Percentiles rank a stretch among this genome's conserved stretches.
phyloP scores from a whole-genome alignment of 2,888 invertebrate species.

The Rhagophthalmus giganteus region DNA sequence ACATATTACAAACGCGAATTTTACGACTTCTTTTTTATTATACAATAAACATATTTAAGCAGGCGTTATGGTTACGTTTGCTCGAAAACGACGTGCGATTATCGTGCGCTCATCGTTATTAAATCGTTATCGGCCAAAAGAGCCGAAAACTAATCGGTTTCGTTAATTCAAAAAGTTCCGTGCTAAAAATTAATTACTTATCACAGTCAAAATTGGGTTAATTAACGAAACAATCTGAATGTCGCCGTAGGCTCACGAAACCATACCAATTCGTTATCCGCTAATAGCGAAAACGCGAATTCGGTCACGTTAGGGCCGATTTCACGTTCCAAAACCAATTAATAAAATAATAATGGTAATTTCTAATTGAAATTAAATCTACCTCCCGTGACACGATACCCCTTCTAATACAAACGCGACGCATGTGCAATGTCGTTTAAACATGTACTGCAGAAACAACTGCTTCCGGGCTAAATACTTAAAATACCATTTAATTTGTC shows the following conservation, averaged over 20 bases:
- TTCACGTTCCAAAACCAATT: neutral
- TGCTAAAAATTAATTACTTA: neutral
- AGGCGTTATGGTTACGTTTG: too few species aligned
- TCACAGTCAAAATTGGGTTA: neutral
- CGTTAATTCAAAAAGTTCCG: neutral
- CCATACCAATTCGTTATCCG: too few species aligned
- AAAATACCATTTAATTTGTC: constrained; percentile 30
- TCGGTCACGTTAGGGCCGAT: too few species aligned
- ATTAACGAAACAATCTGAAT: neutral
- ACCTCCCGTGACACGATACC: constrained; percentile 35
- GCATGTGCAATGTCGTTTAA: constrained; percentile 44
- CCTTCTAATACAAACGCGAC: constrained; percentile 40
- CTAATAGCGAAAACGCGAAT: too few species aligned
- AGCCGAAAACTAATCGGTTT: too few species aligned
- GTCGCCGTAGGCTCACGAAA: too few species aligned
- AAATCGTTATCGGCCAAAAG: too few species aligned
- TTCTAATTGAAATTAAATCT: constrained; percentile 17
- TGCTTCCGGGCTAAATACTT: constrained; percentile 36
- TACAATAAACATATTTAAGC: too few species aligned
- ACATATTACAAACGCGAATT: too few species aligned
- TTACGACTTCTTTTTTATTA: too few species aligned
- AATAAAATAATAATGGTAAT: neutral
- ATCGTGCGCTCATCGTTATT: too few species aligned
- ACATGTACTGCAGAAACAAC: constrained; percentile 46
- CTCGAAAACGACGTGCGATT: too few species aligned